phyloP scores from a whole-genome alignment of 92 coral and sea anemone species.

The Phenganax subtilis region DNA sequence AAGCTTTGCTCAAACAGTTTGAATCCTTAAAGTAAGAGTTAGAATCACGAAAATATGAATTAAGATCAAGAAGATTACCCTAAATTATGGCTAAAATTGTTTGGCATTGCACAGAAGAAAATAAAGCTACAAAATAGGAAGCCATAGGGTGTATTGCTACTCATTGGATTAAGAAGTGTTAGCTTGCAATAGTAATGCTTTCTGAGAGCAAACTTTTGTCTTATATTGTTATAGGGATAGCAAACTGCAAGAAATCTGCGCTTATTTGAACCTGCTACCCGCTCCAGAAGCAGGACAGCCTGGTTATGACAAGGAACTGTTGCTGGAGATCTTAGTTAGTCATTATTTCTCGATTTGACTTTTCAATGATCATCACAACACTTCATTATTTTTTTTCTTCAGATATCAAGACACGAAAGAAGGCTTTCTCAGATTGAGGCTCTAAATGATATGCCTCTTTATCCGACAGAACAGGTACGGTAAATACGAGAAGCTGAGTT shows the following conservation, averaged over 20 bases:
- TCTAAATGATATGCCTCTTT: constrained; percentile 92
- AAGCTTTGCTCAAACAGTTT: constrained; percentile 79
- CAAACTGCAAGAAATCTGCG: constrained; percentile 81
- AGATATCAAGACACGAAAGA: constrained; percentile 97
- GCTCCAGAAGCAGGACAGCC: constrained; percentile 59
- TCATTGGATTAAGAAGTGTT: not conserved
- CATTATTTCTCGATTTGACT: not conserved
- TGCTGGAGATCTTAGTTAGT: constrained; percentile 82
- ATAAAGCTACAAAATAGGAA: no score
- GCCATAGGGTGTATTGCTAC: not conserved
- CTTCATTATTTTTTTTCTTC: not conserved
- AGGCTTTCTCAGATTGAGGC: constrained; percentile 96
- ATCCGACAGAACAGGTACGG: constrained; percentile 90
- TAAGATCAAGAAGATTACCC: no score
- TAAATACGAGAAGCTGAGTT: not conserved
- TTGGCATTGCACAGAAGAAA: no score
- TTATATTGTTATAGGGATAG: constrained; percentile 49
- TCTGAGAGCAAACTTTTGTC: not conserved
- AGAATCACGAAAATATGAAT: not conserved
- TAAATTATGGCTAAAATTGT: no score
- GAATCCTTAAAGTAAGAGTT: constrained; percentile 86
- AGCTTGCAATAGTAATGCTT: not conserved
- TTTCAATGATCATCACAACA: not conserved
- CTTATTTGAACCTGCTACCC: constrained; percentile 81
- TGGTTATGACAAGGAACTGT: constrained; percentile 67